Base-by-base conservation (phyloP, 2,113 vertebrate genomes). In the Dicaeum eximium region DNA sequence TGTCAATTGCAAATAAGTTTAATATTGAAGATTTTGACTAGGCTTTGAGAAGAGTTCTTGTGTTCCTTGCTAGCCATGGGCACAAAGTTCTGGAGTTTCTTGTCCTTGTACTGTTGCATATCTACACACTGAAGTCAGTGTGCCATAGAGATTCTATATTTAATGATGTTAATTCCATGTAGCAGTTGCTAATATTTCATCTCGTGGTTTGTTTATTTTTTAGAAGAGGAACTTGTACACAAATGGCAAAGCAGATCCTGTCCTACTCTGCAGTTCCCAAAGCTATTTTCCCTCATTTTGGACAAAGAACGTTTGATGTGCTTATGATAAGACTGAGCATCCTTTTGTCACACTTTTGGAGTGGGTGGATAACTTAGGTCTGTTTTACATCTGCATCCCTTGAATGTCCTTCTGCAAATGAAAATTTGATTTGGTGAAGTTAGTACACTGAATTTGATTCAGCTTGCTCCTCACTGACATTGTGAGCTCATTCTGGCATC, bases 401-500 rank as follows among this genome's bases (percentile, higher is more conserved):
- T 86, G 30, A 86, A 96, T 60, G 44, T 37, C 61, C 89, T 94
- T 84, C 86, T 80, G 65, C 54, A 90, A 78, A 86, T 51, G 30
- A 83, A 93, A 74, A 91, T 88, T 92, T 92, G 73, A 94, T 96
- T 97, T 95, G 27, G 11, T 60, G 45, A 61, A 69, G 69, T 60
- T 93, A 85, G 69, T 62, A 54, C 17, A 73, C 31, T 54, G 84
- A 89, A 61, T 93, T 75, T 87, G 80, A 91, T 95, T 77, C 88
- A 80, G n/a, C 48, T 94, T 1, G 12, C 37, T 77, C 47, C 62
- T 96, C 53, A 33, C 62, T 82, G 57, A 81, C 50, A 20, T 50
- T 87, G 62, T 80, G 78, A 93, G 78, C 73, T 80, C 37, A 25
- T 79, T 93, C 82, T 65, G 42, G 65, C 54, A 33, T 92, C 78